Conservation (phyloP, 1,140 invertebrate genomes). For the Drosophila miranda region DNA sequence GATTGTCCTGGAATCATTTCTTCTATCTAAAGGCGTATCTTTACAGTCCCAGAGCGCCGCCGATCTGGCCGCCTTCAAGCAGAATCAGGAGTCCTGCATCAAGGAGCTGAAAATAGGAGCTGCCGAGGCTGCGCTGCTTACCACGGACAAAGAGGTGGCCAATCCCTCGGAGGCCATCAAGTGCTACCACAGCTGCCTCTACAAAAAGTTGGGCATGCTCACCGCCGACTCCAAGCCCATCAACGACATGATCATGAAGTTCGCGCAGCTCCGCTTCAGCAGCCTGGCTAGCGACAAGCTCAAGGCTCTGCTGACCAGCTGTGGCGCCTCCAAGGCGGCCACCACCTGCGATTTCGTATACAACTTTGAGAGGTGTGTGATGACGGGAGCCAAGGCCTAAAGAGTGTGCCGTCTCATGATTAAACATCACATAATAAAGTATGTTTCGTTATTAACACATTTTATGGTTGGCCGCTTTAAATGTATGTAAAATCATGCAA, state of each 20-base stretch:
- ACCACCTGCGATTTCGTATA: conserved; percentile 43
- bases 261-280: conserved; percentile 38
- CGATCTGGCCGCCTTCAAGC: conserved; percentile 46
- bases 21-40: background rate
- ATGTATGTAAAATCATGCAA: too few relatives aligned
- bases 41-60: conserved; percentile 45
- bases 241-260: conserved; percentile 43
- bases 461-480: too few relatives aligned
- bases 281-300: conserved; percentile 47
- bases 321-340: conserved; percentile 14
- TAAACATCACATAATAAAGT: too few relatives aligned
- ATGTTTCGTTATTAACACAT: too few relatives aligned
- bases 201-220: conserved; percentile 60
- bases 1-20: too few relatives aligned
- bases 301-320: conserved; percentile 32
- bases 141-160: conserved; percentile 43
- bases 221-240: conserved; percentile 39
- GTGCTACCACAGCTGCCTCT: conserved; percentile 65
- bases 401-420: too few relatives aligned
- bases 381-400: conserved; percentile 45
- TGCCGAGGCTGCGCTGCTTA: conserved; percentile 32
- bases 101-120: conserved; percentile 59
- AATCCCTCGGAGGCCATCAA: conserved; percentile 54
- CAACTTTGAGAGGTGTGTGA: conserved; percentile 53
- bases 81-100: conserved; percentile 56